Percentiles rank a stretch among this genome's conserved stretches.
These are phyloP conservation scores for Acanthoscelides obtectus DNA, from an alignment of 2,888 invertebrate genomes.

Conservation along the genomic window DNA sequence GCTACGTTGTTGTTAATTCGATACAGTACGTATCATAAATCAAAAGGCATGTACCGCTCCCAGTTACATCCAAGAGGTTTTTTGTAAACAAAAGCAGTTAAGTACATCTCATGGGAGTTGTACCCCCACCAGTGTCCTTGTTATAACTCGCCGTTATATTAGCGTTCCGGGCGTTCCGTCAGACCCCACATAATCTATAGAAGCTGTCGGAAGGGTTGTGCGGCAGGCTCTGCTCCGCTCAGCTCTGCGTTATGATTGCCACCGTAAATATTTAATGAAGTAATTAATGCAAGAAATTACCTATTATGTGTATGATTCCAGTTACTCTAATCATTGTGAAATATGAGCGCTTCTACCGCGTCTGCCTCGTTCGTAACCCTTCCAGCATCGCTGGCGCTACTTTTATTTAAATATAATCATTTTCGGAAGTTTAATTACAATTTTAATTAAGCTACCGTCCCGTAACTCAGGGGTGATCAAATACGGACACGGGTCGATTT, in stretches of 20 bases:
- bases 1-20: too few relatives aligned
- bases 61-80: not conserved
- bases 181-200: slow-evolving; percentile 47
- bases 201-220: slow-evolving; percentile 46
- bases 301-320: slow-evolving; percentile 52
- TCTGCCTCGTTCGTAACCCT: slow-evolving; percentile 19
- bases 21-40: too few relatives aligned
- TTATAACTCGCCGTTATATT: not conserved
- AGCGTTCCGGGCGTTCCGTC: slow-evolving; percentile 38
- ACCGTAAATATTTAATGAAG: slow-evolving; percentile 50
- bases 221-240: slow-evolving; percentile 11
- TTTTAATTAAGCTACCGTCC: slow-evolving; percentile 22
- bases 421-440: slow-evolving; percentile 34
- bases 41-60: slow-evolving; percentile 17
- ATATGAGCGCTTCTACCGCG: slow-evolving; percentile 39
- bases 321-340: slow-evolving; percentile 49
- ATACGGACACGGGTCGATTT: not conserved
- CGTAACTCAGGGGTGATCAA: not conserved
- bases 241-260: slow-evolving; percentile 49
- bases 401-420: slow-evolving; percentile 34
- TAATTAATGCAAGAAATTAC: slow-evolving; percentile 53
- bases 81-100: not conserved
- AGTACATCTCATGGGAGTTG: not conserved
- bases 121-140: not conserved
- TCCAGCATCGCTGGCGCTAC: slow-evolving; percentile 10